These are phyloP conservation scores for Zaprionus ghesquierei DNA, from an alignment of 1,140 invertebrate genomes.

Conservation along the genomic window DNA sequence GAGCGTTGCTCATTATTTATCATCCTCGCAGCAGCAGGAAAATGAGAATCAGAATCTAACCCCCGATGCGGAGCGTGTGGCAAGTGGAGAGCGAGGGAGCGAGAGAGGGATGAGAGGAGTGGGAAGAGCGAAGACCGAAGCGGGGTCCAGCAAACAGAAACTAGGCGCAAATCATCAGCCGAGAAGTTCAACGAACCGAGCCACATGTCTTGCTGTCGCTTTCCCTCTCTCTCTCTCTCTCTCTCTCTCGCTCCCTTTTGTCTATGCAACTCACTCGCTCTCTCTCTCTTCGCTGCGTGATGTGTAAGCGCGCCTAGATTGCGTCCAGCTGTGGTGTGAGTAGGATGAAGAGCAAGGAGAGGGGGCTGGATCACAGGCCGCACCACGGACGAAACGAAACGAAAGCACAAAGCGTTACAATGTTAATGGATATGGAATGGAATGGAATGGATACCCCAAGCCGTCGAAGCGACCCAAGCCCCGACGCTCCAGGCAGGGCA, in stretches of 20 bases:
- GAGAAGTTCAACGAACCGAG: slow-evolving; percentile 68
- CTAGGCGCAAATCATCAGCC: slow-evolving; percentile 65
- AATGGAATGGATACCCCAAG: slow-evolving; percentile 60
- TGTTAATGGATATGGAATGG: slow-evolving; percentile 61
- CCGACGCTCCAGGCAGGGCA: neutral
- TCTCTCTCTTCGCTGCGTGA: neutral
- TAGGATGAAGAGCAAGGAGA: neutral
- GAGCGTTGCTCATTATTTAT: slow-evolving; percentile 57
- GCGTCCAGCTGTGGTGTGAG: slow-evolving; percentile 29
- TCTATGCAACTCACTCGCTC: slow-evolving; percentile 9
- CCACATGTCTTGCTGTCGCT: slow-evolving; percentile 35
- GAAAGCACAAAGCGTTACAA: slow-evolving; percentile 67
- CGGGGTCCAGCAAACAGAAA: slow-evolving; percentile 33
- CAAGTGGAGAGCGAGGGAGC: slow-evolving; percentile 3
- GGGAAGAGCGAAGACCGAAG: neutral
- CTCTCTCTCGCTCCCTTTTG: slow-evolving; percentile 20
- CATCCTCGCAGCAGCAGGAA: slow-evolving; percentile 66
- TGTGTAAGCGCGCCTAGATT: slow-evolving; percentile 44
- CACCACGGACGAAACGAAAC: slow-evolving; percentile 40
- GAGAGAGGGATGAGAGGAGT: neutral
- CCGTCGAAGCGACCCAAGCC: slow-evolving; percentile 1
- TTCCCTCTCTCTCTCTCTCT: slow-evolving; percentile 17
- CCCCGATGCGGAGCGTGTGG: slow-evolving; percentile 31
- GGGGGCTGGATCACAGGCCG: slow-evolving; percentile 34
- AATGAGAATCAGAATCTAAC: slow-evolving; percentile 62